Conservation (phyloP, 92 coral and sea anemone genomes). For the Virgularia gustaviana region DNA sequence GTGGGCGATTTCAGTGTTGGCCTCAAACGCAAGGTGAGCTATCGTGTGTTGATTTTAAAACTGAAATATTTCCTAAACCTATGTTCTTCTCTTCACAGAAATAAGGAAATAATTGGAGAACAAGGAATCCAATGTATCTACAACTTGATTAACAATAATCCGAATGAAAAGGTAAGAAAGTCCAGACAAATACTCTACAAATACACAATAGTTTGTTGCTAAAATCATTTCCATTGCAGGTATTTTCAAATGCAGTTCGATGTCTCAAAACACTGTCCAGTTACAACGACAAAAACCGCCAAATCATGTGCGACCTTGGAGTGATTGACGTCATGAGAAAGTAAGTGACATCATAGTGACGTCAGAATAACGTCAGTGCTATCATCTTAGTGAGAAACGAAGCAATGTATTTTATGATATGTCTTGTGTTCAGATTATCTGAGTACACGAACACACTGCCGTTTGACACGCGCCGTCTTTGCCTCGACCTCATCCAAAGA, state of each 20-base stretch:
- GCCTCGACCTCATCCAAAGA: conserved; percentile 72
- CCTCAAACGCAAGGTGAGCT: conserved; percentile 64
- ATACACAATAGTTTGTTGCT: neutral
- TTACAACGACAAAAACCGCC: conserved; percentile 73
- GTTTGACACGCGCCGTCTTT: conserved; percentile 69
- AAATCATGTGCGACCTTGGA: conserved; percentile 71
- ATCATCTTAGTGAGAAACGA: neutral
- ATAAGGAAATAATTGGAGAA: conserved; percentile 75
- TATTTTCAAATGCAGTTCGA: conserved; percentile 50
- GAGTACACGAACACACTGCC: conserved; percentile 32
- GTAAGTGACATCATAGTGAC: conserved; percentile 25
- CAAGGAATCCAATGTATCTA: conserved; percentile 73
- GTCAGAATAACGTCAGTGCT: neutral
- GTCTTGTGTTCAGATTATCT: conserved; percentile 50
- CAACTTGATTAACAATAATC: conserved; percentile 53
- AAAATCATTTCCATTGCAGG: neutral
- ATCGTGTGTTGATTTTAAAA: neutral
- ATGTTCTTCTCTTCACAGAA: conserved; percentile 40
- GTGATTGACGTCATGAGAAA: conserved; percentile 67
- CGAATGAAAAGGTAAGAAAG: conserved; percentile 62
- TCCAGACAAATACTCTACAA: neutral
- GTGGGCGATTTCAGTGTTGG: conserved; percentile 74
- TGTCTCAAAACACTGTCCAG: conserved; percentile 75
- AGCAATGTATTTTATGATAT: too few relatives aligned
- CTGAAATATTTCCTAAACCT: neutral